Evolutionary conservation across 2,888 invertebrate species (phyloP), one percentile per base, ranked within the genome.

Genomic region (Chrysodeixis includens): DNA sequence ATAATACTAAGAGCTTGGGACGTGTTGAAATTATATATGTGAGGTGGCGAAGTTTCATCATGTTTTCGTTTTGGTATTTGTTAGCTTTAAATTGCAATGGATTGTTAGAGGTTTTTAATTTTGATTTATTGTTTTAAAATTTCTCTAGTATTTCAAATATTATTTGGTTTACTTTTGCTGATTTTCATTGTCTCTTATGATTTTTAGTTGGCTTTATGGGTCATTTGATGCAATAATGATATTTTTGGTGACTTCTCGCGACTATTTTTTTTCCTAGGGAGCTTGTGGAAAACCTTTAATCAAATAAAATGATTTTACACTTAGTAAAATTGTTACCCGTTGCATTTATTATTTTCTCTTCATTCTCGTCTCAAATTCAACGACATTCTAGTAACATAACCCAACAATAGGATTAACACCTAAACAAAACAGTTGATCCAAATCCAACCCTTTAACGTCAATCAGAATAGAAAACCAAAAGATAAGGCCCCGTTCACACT

Each of bases 1-100:
- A 92, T 92, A 92, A 92, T 88, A 92, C 93, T 93, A 93, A 93
- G 91, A 93, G 90, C 88, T 80, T 79, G 90, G 88, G 92, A 93
- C 93, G 93, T 92, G 94, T 89, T 94, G 94, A 94, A 93, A 94
- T 94, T 94, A 93, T 94, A 94, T 94, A 94, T 94, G 93, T 94
- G 90, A 88, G 90, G 87, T 83, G 84, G 86, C 86, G 83, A 89
- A 91, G 90, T 91, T 91, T 88, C 90, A 90, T 87, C 82, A 78
- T 83, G 84, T 80, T 83, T 81, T 82, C 76, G 79, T 83, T 82
- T 5, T 81, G 83, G 83, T 85, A 83, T 79, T 76, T 76, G 76
- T 64, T 52, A 32, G 55, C 59, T 61, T 67, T 63, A 56, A 68
- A 76, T 71, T 79, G 73, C 57, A 66, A 32, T 54, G 46, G 54